Evolutionary conservation across 2,113 vertebrate species (phyloP).

Genomic region (Budorcas taxicolor): DNA sequence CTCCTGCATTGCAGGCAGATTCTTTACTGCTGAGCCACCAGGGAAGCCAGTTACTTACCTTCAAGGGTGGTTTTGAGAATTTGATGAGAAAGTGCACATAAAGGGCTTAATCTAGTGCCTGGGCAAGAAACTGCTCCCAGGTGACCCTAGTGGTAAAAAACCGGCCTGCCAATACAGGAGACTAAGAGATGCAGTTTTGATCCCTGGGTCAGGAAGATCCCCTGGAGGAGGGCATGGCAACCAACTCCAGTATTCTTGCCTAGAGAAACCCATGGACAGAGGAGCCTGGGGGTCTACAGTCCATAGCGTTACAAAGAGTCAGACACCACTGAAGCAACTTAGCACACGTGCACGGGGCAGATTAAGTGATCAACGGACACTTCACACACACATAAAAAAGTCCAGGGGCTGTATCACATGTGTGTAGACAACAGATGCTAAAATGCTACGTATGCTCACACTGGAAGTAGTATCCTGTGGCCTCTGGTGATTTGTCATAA

Average conservation of each 20-base stretch:
- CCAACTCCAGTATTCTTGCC: not conserved
- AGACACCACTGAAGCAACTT: not conserved
- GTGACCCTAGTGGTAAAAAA: not conserved
- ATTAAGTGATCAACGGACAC: not conserved
- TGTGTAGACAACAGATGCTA: not conserved
- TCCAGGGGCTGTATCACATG: not conserved
- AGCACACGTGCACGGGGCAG: not conserved
- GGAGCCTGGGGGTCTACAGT: not conserved
- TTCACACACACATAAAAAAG: not conserved
- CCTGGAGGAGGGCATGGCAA: not conserved
- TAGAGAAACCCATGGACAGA: not conserved
- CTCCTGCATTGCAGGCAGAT: not conserved
- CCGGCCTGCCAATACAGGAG: not conserved
- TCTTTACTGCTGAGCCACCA: not conserved
- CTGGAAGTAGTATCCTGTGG: not conserved
- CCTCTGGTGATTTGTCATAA: not conserved
- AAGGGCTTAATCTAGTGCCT: not conserved
- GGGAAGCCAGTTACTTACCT: not conserved
- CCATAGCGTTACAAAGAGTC: not conserved
- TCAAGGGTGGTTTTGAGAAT: not conserved
- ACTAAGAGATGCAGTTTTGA: not conserved
- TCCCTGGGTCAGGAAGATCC: not conserved
- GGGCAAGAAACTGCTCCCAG: not conserved
- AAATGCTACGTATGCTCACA: not conserved
- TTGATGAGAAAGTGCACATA: not conserved